A percentile compares a stretch with the other conserved stretches of the same genome.
Conservation (phyloP, 2,113 vertebrate genomes). For the Donacobius atricapilla region DNA sequence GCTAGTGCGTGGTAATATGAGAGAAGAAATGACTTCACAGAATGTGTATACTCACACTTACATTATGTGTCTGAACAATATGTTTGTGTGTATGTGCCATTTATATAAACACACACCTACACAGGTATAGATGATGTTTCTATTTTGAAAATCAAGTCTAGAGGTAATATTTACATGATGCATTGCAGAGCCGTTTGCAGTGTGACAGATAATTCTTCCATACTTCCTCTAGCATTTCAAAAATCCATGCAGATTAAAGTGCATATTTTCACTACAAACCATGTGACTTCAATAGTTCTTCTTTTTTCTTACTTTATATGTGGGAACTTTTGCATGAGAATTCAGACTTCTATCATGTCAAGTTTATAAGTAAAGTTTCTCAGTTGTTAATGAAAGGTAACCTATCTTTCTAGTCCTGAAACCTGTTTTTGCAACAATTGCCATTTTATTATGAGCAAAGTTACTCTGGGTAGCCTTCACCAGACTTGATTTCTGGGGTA, state of each 20-base stretch:
- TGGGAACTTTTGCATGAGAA: neutral
- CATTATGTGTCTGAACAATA: neutral
- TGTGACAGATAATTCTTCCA: neutral
- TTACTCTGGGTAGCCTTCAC: neutral
- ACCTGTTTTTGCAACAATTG: neutral
- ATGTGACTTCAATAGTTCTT: neutral
- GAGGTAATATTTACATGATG: neutral
- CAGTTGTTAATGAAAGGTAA: neutral
- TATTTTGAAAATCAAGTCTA: neutral
- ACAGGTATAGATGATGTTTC: neutral
- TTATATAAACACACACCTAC: neutral
- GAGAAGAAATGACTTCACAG: neutral
- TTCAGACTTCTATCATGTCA: neutral
- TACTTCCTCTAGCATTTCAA: neutral
- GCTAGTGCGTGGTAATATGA: accelerated
- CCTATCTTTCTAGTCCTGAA: neutral
- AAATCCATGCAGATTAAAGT: neutral
- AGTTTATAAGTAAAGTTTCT: neutral
- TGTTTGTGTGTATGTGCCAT: neutral
- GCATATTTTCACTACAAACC: neutral
- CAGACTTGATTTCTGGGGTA: neutral
- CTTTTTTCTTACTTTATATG: neutral
- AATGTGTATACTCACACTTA: neutral
- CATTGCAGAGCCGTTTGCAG: neutral
- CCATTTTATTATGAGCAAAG: neutral